These are phyloP conservation scores for Martes martes DNA, from an alignment of 2,113 vertebrate species.

Conservation along the genomic window DNA sequence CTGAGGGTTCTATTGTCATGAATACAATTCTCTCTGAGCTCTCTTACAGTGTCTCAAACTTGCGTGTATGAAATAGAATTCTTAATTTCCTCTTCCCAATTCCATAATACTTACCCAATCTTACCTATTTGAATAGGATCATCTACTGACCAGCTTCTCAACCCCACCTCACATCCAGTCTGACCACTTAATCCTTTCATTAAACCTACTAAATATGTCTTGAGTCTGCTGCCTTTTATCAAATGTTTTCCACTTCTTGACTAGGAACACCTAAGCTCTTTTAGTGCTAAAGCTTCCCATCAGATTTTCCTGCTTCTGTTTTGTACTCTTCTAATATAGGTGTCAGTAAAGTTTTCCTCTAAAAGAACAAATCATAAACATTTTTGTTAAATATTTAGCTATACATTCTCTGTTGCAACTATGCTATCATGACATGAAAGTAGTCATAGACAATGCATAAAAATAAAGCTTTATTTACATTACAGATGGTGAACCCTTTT, in stretches of 20 bases:
- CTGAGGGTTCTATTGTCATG: background rate
- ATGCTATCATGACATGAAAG: background rate
- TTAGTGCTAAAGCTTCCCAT: background rate
- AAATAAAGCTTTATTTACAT: background rate
- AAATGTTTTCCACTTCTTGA: background rate
- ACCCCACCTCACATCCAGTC: background rate
- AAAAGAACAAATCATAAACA: background rate
- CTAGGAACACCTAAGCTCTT: fast-evolving
- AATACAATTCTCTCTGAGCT: background rate
- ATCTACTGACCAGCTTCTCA: background rate
- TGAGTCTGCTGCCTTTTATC: background rate
- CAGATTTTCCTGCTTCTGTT: background rate
- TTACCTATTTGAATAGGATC: background rate
- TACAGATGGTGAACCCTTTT: background rate
- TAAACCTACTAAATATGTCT: background rate
- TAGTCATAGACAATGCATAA: background rate
- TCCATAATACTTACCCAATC: background rate
- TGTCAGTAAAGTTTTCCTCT: background rate
- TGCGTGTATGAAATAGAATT: background rate
- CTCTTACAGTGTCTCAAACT: background rate
- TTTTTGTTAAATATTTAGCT: background rate
- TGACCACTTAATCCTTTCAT: background rate
- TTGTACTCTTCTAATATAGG: background rate
- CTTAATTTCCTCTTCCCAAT: background rate
- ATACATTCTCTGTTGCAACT: background rate